Base-by-base conservation (phyloP, 1,140 invertebrate species). In the Leucophenga varia region DNA sequence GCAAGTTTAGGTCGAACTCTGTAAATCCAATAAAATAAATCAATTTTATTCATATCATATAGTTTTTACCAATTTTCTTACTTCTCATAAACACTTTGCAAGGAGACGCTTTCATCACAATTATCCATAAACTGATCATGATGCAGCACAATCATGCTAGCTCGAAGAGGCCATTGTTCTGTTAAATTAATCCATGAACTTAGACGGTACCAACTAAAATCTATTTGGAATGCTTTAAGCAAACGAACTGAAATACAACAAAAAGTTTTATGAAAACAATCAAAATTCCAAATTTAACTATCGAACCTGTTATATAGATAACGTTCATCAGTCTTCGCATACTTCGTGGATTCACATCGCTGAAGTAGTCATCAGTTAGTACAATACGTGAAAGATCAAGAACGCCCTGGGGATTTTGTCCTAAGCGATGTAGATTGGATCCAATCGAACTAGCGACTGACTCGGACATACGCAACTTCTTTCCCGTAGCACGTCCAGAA, bases 121-220 rank as follows among this genome's bases (percentile, higher is more conserved):
- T 81, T 84, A 30, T 95, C 90, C 70, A 96, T 93, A 60, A 84
- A 86, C 43, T 89, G 84, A 74, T 97, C 95, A 72, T 91, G 93
- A 75, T 95, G 88, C 53, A 96, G 83, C 45, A 97, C 96, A 53
- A 99, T 89, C 94, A 95, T 98, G 12, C 94, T 97, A 9, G 94
- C 93, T 45, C 95, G 81, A 75, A 95, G 94, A 1, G 96, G 95
- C 96, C 96, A 99, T 75, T 98, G 96, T 76, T 99, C 97, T 0
- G 95, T 97, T 22, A 99, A 87, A 75, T 98, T 98, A 37, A 98
- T 90, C 95, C 95, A 99, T 41, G 90, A 92, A 40, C 93, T 92
- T 52, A 98, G 79, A 56, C 95, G 89, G 77, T 97, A 94, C 96
- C 96, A 99, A 76, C 95, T 97, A 77, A 99, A 98, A 72, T 98